A percentile compares a stretch with the other conserved stretches of the same genome.
Evolutionary conservation across 1,140 invertebrate species (phyloP).

Genomic region (Drosophila watanabei): DNA sequence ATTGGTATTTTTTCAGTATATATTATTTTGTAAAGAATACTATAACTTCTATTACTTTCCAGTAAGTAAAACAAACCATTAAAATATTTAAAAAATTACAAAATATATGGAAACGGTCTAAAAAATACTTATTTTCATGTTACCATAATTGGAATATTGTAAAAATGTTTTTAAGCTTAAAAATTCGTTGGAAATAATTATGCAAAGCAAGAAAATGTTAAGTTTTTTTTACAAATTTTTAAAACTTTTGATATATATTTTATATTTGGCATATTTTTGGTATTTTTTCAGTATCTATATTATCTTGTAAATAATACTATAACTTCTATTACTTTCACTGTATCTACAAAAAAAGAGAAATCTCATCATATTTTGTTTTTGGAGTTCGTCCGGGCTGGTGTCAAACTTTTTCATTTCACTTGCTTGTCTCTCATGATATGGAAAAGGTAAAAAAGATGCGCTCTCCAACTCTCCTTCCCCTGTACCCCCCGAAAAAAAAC

Average conservation of each 20-base stretch:
- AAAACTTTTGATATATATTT: not conserved
- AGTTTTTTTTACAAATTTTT: not conserved
- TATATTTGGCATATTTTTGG: not conserved
- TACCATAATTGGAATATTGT: too few relatives aligned
- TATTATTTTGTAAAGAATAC: not conserved
- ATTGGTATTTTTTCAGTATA: not conserved
- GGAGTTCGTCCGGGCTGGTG: not conserved
- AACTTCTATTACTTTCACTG: constrained; percentile 1
- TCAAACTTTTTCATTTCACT: constrained; percentile 70
- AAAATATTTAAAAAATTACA: too few relatives aligned
- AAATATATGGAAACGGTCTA: too few relatives aligned
- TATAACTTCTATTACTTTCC: not conserved
- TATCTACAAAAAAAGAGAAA: constrained; percentile 9
- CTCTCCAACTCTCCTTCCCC: not conserved
- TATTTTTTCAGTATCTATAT: not conserved
- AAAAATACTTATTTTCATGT: too few relatives aligned
- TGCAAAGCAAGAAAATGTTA: not conserved
- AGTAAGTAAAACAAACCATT: not conserved
- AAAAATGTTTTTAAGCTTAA: too few relatives aligned
- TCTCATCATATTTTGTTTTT: constrained; percentile 24
- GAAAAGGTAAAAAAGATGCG: constrained; percentile 40
- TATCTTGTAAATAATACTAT: not conserved
- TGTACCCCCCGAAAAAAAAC: constrained; percentile 27
- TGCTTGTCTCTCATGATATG: constrained; percentile 13
- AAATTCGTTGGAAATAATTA: not conserved